phyloP scores from a whole-genome alignment of 2,113 vertebrate genomes.

The Centropus unirufus region DNA sequence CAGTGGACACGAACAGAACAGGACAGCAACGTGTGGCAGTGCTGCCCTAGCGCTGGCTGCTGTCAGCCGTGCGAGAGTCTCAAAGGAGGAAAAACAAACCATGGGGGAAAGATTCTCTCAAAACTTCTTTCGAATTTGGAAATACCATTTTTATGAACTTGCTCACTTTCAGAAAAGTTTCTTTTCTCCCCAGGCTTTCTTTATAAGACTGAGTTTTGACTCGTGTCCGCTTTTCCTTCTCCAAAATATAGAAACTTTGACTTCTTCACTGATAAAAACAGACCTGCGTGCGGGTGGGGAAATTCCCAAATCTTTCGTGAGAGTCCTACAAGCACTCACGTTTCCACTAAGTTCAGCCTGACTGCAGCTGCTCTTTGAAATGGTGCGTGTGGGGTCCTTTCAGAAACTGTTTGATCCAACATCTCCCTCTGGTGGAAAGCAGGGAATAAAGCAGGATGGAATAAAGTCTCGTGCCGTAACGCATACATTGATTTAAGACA shows the following conservation, averaged over 20 bases:
- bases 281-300: fast-evolving
- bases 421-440: constrained; percentile 51
- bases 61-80: background rate
- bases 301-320: background rate
- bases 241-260: background rate
- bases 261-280: background rate
- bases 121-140: background rate
- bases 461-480: background rate
- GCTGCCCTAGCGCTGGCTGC: background rate
- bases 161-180: background rate
- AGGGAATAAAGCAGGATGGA: background rate
- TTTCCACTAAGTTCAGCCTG: background rate
- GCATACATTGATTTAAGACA: background rate
- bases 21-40: background rate
- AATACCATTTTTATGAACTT: background rate
- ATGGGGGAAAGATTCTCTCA: background rate
- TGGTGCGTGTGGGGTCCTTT: too few species aligned
- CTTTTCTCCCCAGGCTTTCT: background rate
- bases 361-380: background rate
- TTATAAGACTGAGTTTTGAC: background rate
- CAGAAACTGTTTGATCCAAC: constrained; percentile 23
- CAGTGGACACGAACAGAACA: background rate
- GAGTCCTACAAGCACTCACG: background rate
- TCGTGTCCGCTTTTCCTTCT: background rate
- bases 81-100: background rate